phyloP scores from a whole-genome alignment of 2,113 vertebrate species.

The Dunckerocampus dactyliophorus region DNA sequence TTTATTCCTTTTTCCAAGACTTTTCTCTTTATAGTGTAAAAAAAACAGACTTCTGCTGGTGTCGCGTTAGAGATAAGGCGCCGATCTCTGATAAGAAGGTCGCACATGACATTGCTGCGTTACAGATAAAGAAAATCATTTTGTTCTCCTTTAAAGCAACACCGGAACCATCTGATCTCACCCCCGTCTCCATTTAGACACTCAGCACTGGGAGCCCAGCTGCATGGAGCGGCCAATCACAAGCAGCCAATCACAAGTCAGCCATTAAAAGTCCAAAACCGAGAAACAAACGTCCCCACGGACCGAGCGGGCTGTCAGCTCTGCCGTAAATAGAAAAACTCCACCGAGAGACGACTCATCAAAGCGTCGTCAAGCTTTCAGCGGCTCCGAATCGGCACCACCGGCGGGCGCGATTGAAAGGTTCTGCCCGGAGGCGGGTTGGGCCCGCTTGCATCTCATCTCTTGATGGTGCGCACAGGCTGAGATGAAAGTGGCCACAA shows the following conservation, averaged over 20 bases:
- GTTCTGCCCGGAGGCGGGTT: background rate
- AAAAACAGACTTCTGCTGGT: no score
- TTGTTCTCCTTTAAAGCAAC: constrained; percentile 8
- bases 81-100: constrained; percentile 21
- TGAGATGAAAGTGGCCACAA: no score
- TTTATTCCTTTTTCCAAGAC: no score
- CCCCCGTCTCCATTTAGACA: background rate
- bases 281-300: background rate
- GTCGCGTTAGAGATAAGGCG: background rate
- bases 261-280: no score
- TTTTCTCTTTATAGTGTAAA: no score
- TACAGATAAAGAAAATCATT: constrained; percentile 8
- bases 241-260: constrained; percentile 2
- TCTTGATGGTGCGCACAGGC: no score
- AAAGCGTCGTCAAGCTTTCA: constrained; percentile 24
- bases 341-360: constrained; percentile 11
- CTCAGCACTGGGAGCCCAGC: no score
- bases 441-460: background rate
- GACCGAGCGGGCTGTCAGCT: constrained; percentile 36
- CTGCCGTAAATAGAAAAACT: constrained; percentile 40
- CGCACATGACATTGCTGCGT: background rate
- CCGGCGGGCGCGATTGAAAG: background rate
- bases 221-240: background rate
- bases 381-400: constrained; percentile 7
- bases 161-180: background rate